Evolutionary conservation across 2,888 invertebrate species (phyloP).

Genomic region (Syrista parreyssii): DNA sequence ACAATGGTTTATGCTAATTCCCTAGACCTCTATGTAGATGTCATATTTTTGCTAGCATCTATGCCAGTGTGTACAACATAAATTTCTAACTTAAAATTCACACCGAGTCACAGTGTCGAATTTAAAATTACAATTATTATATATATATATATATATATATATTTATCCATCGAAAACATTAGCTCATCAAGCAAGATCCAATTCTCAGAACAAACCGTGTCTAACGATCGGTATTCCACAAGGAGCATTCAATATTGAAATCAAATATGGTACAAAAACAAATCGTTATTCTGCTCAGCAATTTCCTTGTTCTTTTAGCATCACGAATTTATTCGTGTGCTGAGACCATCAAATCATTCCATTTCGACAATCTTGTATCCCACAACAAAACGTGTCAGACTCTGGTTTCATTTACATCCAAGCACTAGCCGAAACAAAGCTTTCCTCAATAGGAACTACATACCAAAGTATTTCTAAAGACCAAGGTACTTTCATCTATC

Average conservation of each 20-base stretch:
- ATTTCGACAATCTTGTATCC: conserved; percentile 11
- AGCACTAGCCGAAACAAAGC: not conserved
- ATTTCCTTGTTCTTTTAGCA: conserved; percentile 26
- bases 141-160: not conserved
- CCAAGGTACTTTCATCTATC: not conserved
- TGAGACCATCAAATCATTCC: conserved; percentile 24
- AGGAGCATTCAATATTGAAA: not conserved
- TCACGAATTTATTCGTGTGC: conserved; percentile 24
- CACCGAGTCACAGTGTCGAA: not conserved
- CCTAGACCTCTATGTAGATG: not conserved
- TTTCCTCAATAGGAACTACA: not conserved
- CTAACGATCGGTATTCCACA: not conserved
- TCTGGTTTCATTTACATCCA: not conserved
- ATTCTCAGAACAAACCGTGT: not conserved
- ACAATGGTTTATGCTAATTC: conserved; percentile 60
- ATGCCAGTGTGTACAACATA: not conserved
- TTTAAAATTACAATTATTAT: not conserved
- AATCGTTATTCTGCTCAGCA: not conserved
- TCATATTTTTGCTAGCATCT: conserved; percentile 3
- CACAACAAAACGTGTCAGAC: not conserved
- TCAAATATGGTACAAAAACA: not conserved
- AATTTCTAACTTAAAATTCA: not conserved
- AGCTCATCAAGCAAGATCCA: not conserved
- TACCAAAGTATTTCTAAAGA: not conserved
- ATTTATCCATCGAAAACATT: not conserved